These are phyloP conservation scores for Scaptomyza hsui DNA, from an alignment of 1,140 invertebrate species.

Conservation along the genomic window DNA sequence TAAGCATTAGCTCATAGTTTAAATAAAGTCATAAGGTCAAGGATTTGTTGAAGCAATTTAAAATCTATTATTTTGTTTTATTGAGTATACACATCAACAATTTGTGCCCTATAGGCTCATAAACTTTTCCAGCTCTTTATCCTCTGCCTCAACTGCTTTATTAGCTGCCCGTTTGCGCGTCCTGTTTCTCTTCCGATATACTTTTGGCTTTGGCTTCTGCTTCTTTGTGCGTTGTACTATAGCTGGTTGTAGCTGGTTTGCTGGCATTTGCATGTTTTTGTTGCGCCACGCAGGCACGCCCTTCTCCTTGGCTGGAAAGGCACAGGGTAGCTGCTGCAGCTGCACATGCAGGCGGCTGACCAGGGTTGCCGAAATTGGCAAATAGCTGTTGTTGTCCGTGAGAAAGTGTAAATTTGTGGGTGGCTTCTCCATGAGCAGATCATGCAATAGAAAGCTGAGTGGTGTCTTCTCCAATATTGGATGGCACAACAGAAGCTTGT, in stretches of 20 bases:
- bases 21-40: neutral
- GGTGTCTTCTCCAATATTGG: conserved; percentile 32
- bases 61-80: too few species aligned
- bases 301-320: conserved; percentile 42
- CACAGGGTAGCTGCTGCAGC: conserved; percentile 55
- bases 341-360: conserved; percentile 61
- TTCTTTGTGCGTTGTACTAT: neutral
- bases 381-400: conserved; percentile 43
- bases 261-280: neutral
- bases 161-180: conserved; percentile 13
- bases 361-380: conserved; percentile 55
- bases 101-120: conserved; percentile 44
- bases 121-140: conserved; percentile 46
- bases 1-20: conserved; percentile 36
- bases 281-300: neutral
- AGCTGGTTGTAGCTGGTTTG: neutral
- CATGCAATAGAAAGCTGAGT: conserved; percentile 50
- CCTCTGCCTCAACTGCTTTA: neutral
- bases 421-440: conserved; percentile 27
- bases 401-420: conserved; percentile 57
- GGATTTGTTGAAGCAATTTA: neutral
- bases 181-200: neutral
- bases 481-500: conserved; percentile 65
- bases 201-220: neutral
- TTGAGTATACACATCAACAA: conserved; percentile 1